Evolutionary conservation across 1,140 invertebrate species (phyloP).

Genomic region (Drosophila navojoa): DNA sequence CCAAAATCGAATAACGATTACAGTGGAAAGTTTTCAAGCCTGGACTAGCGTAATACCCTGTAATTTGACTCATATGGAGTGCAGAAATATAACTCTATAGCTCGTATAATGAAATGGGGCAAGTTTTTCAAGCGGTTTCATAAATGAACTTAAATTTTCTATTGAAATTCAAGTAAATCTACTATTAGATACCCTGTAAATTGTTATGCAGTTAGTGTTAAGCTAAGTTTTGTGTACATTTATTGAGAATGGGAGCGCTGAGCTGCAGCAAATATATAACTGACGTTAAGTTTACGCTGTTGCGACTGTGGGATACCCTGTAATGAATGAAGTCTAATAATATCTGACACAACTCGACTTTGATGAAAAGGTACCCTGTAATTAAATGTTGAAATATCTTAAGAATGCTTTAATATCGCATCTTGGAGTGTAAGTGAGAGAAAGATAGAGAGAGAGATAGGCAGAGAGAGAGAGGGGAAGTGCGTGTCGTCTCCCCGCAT

Average conservation of each 20-base stretch:
- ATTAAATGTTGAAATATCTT: neutral
- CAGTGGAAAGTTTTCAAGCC: too few relatives aligned
- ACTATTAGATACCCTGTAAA: neutral
- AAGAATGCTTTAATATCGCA: too few relatives aligned
- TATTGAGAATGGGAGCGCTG: neutral
- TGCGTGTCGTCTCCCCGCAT: neutral
- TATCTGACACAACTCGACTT: too few relatives aligned
- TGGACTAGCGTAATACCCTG: slow-evolving; percentile 1
- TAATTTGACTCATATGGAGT: neutral
- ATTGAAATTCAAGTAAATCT: too few relatives aligned
- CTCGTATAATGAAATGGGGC: neutral
- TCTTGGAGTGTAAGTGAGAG: too few relatives aligned
- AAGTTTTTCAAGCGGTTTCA: neutral
- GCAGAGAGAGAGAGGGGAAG: neutral
- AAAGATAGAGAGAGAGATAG: neutral
- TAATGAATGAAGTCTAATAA: too few relatives aligned
- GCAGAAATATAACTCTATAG: too few relatives aligned
- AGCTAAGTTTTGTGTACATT: neutral
- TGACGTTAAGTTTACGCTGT: too few relatives aligned
- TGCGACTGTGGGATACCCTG: neutral
- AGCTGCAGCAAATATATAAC: neutral
- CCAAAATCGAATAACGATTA: neutral
- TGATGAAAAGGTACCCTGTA: neutral
- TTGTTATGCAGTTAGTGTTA: too few relatives aligned
- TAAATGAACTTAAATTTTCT: too few relatives aligned